Evolutionary conservation across 2,113 vertebrate genomes (phyloP), one percentile per base, ranked within the genome.

Genomic region (Takifugu bimaculatus): DNA sequence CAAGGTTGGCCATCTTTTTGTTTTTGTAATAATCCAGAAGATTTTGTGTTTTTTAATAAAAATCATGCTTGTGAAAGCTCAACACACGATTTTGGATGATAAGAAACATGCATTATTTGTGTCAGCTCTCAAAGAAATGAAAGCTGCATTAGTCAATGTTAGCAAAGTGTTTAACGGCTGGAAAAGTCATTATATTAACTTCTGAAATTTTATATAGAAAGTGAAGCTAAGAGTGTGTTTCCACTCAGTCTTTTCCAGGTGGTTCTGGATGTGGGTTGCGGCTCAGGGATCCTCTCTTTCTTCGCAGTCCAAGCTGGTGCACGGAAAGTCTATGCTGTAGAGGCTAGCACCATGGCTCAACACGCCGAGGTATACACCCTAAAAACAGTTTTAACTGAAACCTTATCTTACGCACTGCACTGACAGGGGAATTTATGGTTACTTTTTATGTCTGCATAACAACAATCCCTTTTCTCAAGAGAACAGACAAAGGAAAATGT

Each of bases 261-360:
- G 3, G 93, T 98, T 28, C 88, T 98, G 45, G 96, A 98, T 2
- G 96, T 98, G 0, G 96, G 96, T 60, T 98, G 96, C 29, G 96
- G 96, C 62, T 98, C 96, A 1, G 96, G 96, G 14, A 98, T 98
- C 78, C 91, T 98, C 28, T 98, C 96, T 0, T 98, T 98, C 87
- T 98, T 98, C 2, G 96, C 96, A 0, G 95, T 92, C 12, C 96
- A 98, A 55, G 96, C 96, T 1, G 96, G 96, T 12, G 96, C 96
- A 0, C 89, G 95, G 63, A 98, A 98, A 70, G 93, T 98, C 43
- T 98, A 98, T 0, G 96, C 96, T 0, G 96, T 98, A 73, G 96
- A 98, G 70, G 95, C 96, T 72, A 98, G 95, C 86, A 95, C 94
- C 62, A 98, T 98, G 96, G 95, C 95, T 2, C 96, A 98, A 83